Base-by-base conservation (phyloP, 2,797 vertebrate species). In the Chelon labrosus region DNA sequence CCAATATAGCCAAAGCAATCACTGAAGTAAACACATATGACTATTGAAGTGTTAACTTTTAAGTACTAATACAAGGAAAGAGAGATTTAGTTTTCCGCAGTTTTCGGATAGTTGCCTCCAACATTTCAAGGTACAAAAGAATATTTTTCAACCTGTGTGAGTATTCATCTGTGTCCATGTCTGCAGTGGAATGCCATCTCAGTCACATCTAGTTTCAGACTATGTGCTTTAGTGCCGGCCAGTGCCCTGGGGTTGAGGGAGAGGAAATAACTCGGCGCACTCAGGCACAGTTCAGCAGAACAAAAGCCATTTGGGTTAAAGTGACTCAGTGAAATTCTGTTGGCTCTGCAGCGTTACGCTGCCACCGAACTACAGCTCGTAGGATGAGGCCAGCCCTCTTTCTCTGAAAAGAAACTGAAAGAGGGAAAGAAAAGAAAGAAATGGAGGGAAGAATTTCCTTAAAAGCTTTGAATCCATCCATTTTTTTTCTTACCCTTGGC, bases 221-320 rank as follows among this genome's bases (percentile, higher is more conserved):
- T 83, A 75, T 86, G 83, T 80, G 77, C 85, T 85, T 78, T 73
- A 70, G 80, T 83, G 84, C 60, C 9, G 49, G 69, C 68, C 59
- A 27, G 35, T 61, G 79, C 77, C 73, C 82, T 5, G 11, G 58
- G 81, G 75, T 68, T 75, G 66, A 80, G 60, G 58, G 47, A 79
- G 75, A 80, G 67, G 82, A 80, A 83, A 87, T 84, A 75, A 89
- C 71, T 85, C 73, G 65, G 77, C 19, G 20, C 20, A 51, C 70
- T 58, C 61, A 59, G 58, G 41, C 80, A 70, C 68, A 77, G 80
- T 82, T 88, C 70, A 85, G 80, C 73, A 78, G 73, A 82, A 86
- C 73, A 87, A 83, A 85, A 82, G 75, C 70, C 75, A 86, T 79
- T 83, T 75, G 79, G 82, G 77, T 78, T 77, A 70, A 80, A 82